phyloP scores from a whole-genome alignment of 2,113 vertebrate genomes.

The Saimiri boliviensis region DNA sequence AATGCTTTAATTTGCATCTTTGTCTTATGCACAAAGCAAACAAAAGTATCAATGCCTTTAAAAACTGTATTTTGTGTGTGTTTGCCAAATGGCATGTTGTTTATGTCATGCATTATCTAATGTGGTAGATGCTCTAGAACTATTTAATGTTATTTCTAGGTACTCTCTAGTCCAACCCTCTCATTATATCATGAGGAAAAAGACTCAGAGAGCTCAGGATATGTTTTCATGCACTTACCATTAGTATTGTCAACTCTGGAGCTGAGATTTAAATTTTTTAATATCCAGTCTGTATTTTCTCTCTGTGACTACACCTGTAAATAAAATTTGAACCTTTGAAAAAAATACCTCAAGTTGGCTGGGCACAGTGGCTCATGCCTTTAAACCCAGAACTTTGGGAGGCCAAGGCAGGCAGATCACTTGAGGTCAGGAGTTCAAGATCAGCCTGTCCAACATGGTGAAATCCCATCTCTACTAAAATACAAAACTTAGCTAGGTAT shows the following conservation, averaged over 20 bases:
- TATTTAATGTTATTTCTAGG: not conserved
- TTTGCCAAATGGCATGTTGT: not conserved
- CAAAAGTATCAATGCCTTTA: not conserved
- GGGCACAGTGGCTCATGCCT: too few relatives aligned
- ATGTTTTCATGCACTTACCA: not conserved
- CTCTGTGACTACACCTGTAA: not conserved
- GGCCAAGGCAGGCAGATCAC: too few relatives aligned
- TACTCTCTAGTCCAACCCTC: not conserved
- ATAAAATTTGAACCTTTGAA: not conserved
- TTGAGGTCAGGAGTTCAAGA: too few relatives aligned
- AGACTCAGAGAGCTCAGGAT: not conserved
- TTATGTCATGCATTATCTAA: slow-evolving; percentile 5
- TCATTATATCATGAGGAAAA: not conserved
- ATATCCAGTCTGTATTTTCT: not conserved
- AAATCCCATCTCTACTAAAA: too few relatives aligned
- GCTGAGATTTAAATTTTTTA: not conserved
- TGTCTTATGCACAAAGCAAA: slow-evolving; percentile 26
- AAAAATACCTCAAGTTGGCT: not conserved
- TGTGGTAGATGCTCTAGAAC: not conserved
- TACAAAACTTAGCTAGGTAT: too few relatives aligned
- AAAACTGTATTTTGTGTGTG: not conserved
- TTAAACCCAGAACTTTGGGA: too few relatives aligned
- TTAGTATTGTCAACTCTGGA: not conserved
- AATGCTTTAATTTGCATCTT: slow-evolving; percentile 12
- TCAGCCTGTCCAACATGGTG: too few relatives aligned